Base-by-base conservation (phyloP, 92 coral and sea anemone species). In the Heteractis magnifica region DNA sequence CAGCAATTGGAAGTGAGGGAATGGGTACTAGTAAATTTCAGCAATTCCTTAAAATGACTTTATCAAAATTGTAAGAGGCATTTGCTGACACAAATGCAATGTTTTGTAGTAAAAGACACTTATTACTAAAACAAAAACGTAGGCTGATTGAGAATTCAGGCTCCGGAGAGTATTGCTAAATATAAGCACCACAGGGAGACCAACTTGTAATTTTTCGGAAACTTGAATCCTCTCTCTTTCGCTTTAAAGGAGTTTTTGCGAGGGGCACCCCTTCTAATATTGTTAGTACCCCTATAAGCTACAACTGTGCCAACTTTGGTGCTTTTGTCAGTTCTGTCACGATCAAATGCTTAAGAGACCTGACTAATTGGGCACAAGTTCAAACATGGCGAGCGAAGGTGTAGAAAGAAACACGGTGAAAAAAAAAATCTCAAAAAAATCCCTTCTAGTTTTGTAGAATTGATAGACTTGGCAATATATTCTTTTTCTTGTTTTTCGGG, bases 251-350 rank as follows among this genome's bases (percentile, higher is more conserved):
- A 34, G 79, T 65, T 26, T 86, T 72, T 85, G 58, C 72, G 65
- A 56, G 53, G 92, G 83, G 92, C 89, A 23, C 86, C 89, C 86
- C 86, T 65, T 89, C 92, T 86, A 83, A 86, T 48, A 86, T 86
- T 90, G 79, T 81, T 86, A 72, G 87, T 82, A 62, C 78, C 79
- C 49, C 88, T 88, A 86, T 82, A 86, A 82, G 92, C 92, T 89
- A 79, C 80, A 89, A 80, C 89, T 89, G 50, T 85, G 92, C 88
- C 85, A 84, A 84, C 82, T 80, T 88, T 88, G 88, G 88, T 83
- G 91, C 91, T 88, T 88, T 88, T 88, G 91, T 83, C 82, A 81
- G 82, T 82, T 86, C 88, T 85, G 88, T 85, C 78, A 81, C 86
- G 78, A 82, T 65, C 82, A 19, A 18, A 86, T 60, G 71, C 77